A percentile compares a stretch with the other conserved stretches of the same genome.
These are phyloP conservation scores for Zosterops pallidus DNA, from an alignment of 2,113 vertebrate genomes.

Conservation along the genomic window DNA sequence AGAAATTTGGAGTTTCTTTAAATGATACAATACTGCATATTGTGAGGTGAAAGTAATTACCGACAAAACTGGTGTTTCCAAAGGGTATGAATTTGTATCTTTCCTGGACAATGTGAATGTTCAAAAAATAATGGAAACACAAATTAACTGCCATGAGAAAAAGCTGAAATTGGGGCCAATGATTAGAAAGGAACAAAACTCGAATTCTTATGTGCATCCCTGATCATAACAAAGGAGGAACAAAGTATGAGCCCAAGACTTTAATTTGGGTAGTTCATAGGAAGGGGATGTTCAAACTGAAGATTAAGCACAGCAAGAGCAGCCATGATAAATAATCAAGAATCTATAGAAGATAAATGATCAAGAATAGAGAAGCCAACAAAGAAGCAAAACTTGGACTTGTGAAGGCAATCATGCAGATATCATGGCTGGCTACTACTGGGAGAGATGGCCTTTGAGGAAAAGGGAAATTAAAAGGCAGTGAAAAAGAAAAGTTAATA, in stretches of 20 bases:
- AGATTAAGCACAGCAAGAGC: neutral
- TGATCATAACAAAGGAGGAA: neutral
- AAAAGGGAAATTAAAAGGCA: neutral
- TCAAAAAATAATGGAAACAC: constrained; percentile 59
- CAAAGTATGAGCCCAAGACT: neutral
- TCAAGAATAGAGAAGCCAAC: neutral
- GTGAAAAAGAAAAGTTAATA: neutral
- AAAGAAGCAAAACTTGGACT: neutral
- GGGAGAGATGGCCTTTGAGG: neutral
- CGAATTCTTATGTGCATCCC: neutral
- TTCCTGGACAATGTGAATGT: too few species aligned
- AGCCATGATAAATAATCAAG: neutral
- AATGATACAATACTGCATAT: constrained; percentile 79
- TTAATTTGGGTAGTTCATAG: neutral
- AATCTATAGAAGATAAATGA: neutral
- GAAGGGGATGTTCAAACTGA: neutral
- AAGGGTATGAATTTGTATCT: constrained; percentile 72
- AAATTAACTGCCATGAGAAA: constrained; percentile 86
- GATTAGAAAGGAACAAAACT: constrained; percentile 86
- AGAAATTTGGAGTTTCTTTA: constrained; percentile 86
- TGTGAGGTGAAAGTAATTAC: constrained; percentile 90
- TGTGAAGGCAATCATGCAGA: neutral
- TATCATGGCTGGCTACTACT: rapidly evolving
- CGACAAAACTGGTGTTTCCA: constrained; percentile 87
- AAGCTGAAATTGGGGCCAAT: constrained; percentile 89